Conservation (phyloP, 1,140 invertebrate genomes). For the Drosophila tani region DNA sequence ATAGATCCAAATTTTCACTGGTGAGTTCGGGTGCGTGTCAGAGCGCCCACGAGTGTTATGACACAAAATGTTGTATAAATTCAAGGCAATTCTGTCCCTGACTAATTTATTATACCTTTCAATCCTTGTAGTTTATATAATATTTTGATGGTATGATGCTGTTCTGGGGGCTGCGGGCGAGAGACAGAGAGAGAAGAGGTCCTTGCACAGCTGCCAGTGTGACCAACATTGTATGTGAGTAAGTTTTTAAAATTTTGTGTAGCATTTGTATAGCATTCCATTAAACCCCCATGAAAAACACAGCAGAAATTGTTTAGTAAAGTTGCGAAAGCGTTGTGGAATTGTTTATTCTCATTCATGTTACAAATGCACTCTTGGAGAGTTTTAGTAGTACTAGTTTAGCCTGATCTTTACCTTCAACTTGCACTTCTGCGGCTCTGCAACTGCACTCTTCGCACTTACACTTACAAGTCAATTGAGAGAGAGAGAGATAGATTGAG, state of each 20-base stretch:
- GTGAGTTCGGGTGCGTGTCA: too few species aligned
- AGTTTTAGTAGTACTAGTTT: slow-evolving; percentile 43
- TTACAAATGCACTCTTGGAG: slow-evolving; percentile 62
- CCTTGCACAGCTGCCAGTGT: slow-evolving; percentile 8
- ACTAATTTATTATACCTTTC: too few species aligned
- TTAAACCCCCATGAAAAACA: not conserved
- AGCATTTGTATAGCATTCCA: too few species aligned
- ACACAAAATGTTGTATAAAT: too few species aligned
- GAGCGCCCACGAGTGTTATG: too few species aligned
- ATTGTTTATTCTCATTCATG: slow-evolving; percentile 56
- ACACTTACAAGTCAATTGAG: slow-evolving; percentile 35
- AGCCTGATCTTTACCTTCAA: slow-evolving; percentile 17
- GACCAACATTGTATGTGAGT: slow-evolving; percentile 18
- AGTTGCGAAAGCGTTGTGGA: slow-evolving; percentile 62
- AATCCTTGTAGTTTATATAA: too few species aligned
- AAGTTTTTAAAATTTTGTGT: not conserved
- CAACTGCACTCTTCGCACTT: slow-evolving; percentile 47
- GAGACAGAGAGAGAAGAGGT: slow-evolving; percentile 21
- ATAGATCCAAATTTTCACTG: too few species aligned
- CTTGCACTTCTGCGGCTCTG: slow-evolving; percentile 32
- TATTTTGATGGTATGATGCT: slow-evolving; percentile 9
- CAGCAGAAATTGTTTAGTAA: slow-evolving; percentile 43
- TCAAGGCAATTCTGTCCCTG: too few species aligned
- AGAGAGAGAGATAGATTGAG: slow-evolving; percentile 27
- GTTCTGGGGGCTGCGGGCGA: slow-evolving; percentile 40